A percentile compares a stretch with the other conserved stretches of the same genome.
phyloP scores from a whole-genome alignment of 2,113 vertebrate species.

The Pygoscelis adeliae region DNA sequence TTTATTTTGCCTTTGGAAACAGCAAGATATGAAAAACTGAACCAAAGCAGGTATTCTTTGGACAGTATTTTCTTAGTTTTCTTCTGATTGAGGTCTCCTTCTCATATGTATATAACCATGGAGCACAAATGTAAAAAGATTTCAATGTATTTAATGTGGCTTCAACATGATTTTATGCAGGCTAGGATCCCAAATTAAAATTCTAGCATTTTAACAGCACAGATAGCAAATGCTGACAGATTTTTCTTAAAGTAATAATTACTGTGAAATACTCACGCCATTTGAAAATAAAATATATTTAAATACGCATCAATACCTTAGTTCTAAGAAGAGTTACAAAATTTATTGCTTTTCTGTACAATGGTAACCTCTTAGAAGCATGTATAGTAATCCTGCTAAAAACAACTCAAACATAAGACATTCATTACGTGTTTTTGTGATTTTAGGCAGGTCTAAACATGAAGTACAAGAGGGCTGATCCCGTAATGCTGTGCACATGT shows the following conservation, averaged over 20 bases:
- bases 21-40: neutral
- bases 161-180: neutral
- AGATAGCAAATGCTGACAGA: neutral
- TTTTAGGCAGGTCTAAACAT: neutral
- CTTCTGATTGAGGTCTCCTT: neutral
- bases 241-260: neutral
- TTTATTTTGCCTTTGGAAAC: constrained; percentile 3
- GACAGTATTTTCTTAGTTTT: neutral
- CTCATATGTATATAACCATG: neutral
- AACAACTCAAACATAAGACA: neutral
- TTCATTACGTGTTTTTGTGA: neutral
- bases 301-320: neutral
- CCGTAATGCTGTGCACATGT: rapidly evolving
- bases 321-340: neutral
- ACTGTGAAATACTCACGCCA: neutral
- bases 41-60: neutral
- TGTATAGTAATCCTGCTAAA: neutral
- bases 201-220: neutral
- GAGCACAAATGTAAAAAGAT: neutral
- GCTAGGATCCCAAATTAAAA: neutral
- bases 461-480: neutral
- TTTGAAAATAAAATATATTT: constrained; percentile 7
- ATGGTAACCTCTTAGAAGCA: neutral
- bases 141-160: neutral
- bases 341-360: constrained; percentile 35